Base-by-base conservation (phyloP, 2,888 invertebrate species). In the Criorhina ranunculi region DNA sequence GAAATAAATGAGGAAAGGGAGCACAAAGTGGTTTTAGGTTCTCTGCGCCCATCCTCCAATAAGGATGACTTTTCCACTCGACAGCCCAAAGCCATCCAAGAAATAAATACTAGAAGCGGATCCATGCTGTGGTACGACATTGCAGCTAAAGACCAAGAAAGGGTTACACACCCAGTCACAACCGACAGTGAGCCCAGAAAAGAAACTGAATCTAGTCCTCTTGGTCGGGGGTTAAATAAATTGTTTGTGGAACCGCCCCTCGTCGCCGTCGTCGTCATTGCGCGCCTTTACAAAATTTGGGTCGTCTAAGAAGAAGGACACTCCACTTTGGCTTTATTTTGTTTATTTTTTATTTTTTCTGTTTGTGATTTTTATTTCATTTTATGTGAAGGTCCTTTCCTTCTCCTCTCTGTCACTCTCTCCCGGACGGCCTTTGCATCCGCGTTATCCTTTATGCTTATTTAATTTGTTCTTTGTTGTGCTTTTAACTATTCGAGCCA, bases 151-250 rank as follows among this genome's bases (percentile, higher is more conserved):
- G 62, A 76, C 64, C 57, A 55, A 24, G 62, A 75, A 69, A 62
- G 70, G 57, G 75, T 76, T 69, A 42, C 64, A 62, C 60, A 62
- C 60, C 40, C 9, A 44, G 5, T 9, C 24, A 9, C 1, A 46
- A n/a, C 55, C 44, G 33, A 46, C 49, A 46, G 44, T 46, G 19
- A 33, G 31, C 19, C 9, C 15, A 6, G n/a, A 51, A 57, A 69
- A 62, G 49, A 9, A 75, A 69, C 67, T 46, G 44, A 69, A 69
- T 46, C 75, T 17, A 53, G 40, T 60, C 69, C 60, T 59, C 44
- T 59, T 64, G 70, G 70, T 29, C 55, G 70, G 81, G 70, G 81
- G 76, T 81, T 81, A 70, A 81, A 62, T 57, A 75, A 42, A 76
- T 76, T 76, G 76, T 81, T 81, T 81, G 76, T 59, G 42, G 35